Evolutionary conservation across 2,888 invertebrate genomes (phyloP), one percentile per base, ranked within the genome.

Genomic region (Eupelmus urozonus): DNA sequence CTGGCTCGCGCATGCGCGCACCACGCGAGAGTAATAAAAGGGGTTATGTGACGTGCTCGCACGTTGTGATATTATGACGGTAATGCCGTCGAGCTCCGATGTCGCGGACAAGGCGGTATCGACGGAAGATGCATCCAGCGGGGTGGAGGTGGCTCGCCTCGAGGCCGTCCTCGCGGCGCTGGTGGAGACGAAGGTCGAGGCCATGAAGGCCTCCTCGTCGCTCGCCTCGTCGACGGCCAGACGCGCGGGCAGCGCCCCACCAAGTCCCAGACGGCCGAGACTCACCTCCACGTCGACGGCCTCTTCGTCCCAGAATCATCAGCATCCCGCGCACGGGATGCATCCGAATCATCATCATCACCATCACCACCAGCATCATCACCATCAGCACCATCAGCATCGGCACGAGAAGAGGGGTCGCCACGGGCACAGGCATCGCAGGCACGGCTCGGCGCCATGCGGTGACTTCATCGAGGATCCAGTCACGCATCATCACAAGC

Each of bases 161-260:
- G 94, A 95, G 89, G 93, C 94, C 66, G 93, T 94, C 82, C 91
- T 95, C 83, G 93, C 94, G 73, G 93, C 94, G 82, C 91, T 94
- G 81, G 93, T 95, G 82, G 94, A 94, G 90, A 93, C 93, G 85
- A 95, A 95, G 91, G 92, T 94, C 88, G 91, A 94, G 90, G 91
- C 94, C 86, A 90, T 92, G 90, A 91, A 91, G 87, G 90, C 91
- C 84, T 83, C 88, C 83, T 82, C 90, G 87, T 84, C 89, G 86
- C n/a, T 90, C 89, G 78, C 91, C 90, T 81, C 87, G 91, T 83
- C 85, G 91, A 83, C 85, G 90, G 83, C 89, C 90, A 84, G 89
- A 91, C 88, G 91, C 90, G 82, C 91, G 90, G 79, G 91, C 78
- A 85, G 88, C 81, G 83, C 87, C 16, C 90, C 90, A 60, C 86